Percentiles rank a stretch among this genome's conserved stretches.
phyloP scores from a whole-genome alignment of 1,140 invertebrate genomes.

The Argopecten irradians region DNA sequence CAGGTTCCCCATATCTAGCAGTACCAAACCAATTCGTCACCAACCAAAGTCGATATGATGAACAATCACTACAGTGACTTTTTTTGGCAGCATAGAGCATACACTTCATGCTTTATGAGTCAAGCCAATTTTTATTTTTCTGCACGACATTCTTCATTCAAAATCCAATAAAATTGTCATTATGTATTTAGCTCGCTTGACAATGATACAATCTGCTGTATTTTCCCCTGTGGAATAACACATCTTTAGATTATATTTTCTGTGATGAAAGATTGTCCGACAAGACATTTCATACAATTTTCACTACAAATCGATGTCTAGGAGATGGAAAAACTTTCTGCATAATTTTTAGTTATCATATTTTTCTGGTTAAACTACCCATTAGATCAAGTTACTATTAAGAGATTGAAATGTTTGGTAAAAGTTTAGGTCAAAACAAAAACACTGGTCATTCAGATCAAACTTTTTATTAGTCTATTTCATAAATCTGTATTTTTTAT shows the following conservation, averaged over 20 bases:
- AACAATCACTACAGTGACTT: background rate
- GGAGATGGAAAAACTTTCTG: background rate
- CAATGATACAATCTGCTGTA: background rate
- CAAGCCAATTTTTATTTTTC: slow-evolving; percentile 19
- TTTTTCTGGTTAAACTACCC: background rate
- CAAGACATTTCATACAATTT: background rate
- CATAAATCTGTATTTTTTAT: background rate
- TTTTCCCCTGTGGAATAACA: background rate
- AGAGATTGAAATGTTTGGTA: too few species aligned
- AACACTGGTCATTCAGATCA: too few species aligned
- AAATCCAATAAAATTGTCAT: slow-evolving; percentile 16
- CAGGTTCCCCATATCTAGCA: background rate
- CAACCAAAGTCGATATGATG: background rate
- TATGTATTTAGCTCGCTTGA: background rate
- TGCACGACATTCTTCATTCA: slow-evolving; percentile 8
- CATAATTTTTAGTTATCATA: background rate
- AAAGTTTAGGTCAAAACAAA: too few species aligned
- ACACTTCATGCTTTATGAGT: slow-evolving; percentile 1
- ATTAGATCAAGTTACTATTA: too few species aligned
- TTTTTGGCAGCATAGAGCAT: slow-evolving; percentile 15
- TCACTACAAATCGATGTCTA: background rate
- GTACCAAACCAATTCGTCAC: slow-evolving; percentile 6
- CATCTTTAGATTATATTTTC: slow-evolving; percentile 3
- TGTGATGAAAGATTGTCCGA: background rate
- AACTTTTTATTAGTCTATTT: background rate